Evolutionary conservation across 2,113 vertebrate species (phyloP).

Genomic region (Python bivittatus): DNA sequence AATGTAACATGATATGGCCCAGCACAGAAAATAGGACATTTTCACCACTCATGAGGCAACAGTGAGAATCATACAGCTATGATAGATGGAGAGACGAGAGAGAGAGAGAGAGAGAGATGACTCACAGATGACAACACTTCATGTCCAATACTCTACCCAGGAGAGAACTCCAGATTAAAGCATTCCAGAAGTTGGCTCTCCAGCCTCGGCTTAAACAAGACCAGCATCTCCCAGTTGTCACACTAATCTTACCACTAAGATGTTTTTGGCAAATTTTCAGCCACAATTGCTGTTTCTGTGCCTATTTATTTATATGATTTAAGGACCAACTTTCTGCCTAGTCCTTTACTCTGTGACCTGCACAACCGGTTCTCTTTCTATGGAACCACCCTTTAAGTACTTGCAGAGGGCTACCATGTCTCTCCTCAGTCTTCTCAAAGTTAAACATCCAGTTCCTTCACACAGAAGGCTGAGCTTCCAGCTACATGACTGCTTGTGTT

Average conservation of each 20-base stretch:
- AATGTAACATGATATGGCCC: not conserved
- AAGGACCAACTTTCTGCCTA: not conserved
- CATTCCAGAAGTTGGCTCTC: not conserved
- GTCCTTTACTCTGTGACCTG: not conserved
- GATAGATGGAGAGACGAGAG: not conserved
- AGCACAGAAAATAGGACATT: not conserved
- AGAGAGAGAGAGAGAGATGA: not conserved
- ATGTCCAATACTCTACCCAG: not conserved
- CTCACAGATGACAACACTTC: not conserved
- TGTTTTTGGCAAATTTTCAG: not conserved
- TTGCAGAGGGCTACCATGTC: not conserved
- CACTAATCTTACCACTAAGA: not conserved
- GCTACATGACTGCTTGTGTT: not conserved
- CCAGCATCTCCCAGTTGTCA: not conserved
- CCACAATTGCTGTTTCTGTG: not conserved
- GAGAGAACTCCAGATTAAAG: not conserved
- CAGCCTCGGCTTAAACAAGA: not conserved
- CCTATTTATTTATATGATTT: not conserved
- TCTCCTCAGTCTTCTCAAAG: not conserved
- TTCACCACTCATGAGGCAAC: not conserved
- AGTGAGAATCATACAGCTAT: not conserved
- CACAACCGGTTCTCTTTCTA: not conserved
- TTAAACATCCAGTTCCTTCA: not conserved
- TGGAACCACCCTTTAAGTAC: not conserved
- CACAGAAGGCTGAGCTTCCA: not conserved